These are phyloP conservation scores for Drosophila ambigua DNA, from an alignment of 1,140 invertebrate species.

Conservation along the genomic window DNA sequence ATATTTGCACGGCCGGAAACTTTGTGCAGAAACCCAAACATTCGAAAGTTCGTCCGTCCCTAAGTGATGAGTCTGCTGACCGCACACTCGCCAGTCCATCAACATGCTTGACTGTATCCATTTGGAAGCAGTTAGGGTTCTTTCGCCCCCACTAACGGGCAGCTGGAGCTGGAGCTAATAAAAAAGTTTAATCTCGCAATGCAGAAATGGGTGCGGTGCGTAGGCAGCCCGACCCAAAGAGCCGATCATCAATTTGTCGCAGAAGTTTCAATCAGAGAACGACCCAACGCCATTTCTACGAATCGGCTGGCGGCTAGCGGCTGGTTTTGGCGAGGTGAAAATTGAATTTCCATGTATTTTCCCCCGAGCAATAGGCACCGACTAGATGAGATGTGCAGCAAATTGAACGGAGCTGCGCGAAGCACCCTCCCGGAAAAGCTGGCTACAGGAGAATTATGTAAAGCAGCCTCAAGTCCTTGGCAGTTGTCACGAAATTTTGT, in stretches of 20 bases:
- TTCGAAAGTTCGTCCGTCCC: conserved; percentile 2
- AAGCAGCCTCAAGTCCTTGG: conserved; percentile 62
- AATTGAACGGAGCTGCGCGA: conserved; percentile 12
- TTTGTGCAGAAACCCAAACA: conserved; percentile 24
- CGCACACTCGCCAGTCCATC: conserved; percentile 6
- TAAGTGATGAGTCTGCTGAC: conserved; percentile 15
- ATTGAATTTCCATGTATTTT: conserved; percentile 68
- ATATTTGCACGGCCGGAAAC: conserved; percentile 32
- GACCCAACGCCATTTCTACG: conserved; percentile 1
- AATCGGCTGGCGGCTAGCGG: conserved; percentile 4
- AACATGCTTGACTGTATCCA: not conserved
- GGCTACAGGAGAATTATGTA: conserved; percentile 66
- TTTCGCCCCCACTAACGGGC: not conserved
- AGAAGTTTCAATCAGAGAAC: conserved; percentile 36
- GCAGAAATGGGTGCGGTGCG: not conserved
- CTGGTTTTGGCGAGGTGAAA: conserved; percentile 30
- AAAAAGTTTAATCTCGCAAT: conserved; percentile 28
- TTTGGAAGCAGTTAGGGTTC: not conserved
- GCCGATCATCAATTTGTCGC: conserved; percentile 43
- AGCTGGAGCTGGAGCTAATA: conserved; percentile 7
- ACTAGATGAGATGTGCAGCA: conserved; percentile 1
- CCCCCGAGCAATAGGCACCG: conserved; percentile 1
- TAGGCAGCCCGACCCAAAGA: not conserved
- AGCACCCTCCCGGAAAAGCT: conserved; percentile 16
- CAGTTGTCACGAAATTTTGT: conserved; percentile 71